Conservation (phyloP, 53 echinoderm and acorn worm species). For the Henricia sp. region DNA sequence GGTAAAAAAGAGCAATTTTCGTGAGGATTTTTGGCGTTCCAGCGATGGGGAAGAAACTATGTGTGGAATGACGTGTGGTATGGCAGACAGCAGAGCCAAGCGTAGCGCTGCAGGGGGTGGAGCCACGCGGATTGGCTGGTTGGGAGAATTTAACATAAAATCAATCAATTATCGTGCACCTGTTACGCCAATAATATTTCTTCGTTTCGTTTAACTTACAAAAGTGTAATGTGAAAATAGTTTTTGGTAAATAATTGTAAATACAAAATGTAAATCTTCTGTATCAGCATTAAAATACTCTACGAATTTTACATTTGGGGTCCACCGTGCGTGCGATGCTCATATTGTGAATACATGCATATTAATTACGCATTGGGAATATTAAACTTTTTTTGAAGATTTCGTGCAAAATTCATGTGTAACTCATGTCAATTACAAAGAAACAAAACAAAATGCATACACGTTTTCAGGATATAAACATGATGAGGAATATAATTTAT, state of each 20-base stretch:
- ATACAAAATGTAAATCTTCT: too few relatives aligned
- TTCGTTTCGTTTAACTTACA: neutral
- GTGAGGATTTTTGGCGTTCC: slow-evolving; percentile 99
- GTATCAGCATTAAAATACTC: too few relatives aligned
- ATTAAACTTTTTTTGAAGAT: too few relatives aligned
- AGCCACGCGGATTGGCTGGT: slow-evolving; percentile 83
- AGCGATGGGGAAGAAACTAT: slow-evolving; percentile 95
- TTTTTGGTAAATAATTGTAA: neutral
- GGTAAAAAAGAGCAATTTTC: slow-evolving; percentile 93
- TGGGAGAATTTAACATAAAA: slow-evolving; percentile 90
- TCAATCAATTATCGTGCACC: slow-evolving; percentile 74
- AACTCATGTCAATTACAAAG: too few relatives aligned
- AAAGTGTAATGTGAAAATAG: neutral
- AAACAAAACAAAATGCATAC: too few relatives aligned
- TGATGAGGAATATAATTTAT: too few relatives aligned
- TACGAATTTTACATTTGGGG: too few relatives aligned
- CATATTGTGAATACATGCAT: too few relatives aligned
- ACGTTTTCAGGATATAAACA: too few relatives aligned
- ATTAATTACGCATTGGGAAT: too few relatives aligned
- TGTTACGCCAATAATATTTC: slow-evolving; percentile 51
- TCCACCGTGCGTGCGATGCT: too few relatives aligned
- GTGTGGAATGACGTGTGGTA: slow-evolving; percentile 99
- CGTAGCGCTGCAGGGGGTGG: slow-evolving; percentile 99
- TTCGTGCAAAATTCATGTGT: too few relatives aligned
- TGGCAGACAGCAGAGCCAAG: slow-evolving; percentile 89